Evolutionary conservation across 2,888 invertebrate species (phyloP).

Genomic region (Dynastes grantii): DNA sequence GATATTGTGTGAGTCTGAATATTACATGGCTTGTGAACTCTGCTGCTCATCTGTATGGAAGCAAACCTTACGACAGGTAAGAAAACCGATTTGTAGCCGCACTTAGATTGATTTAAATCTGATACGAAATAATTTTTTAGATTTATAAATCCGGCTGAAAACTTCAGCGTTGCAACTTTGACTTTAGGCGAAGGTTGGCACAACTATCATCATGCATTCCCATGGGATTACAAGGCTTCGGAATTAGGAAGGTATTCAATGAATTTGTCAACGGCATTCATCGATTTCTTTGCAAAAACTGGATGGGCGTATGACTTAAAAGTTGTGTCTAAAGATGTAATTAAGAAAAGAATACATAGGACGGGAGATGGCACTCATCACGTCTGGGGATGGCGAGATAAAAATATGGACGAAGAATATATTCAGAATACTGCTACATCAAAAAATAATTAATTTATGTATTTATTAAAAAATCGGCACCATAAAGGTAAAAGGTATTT

Average conservation of each 20-base stretch:
- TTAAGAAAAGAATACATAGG: conserved; percentile 80
- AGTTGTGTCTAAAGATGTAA: conserved; percentile 81
- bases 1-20: conserved; percentile 87
- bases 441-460: conserved; percentile 58
- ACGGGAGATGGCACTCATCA: conserved; percentile 85
- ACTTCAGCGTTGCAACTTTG: conserved; percentile 74
- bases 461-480: too few species aligned
- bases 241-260: conserved; percentile 82
- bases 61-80: conserved; percentile 83
- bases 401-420: conserved; percentile 73
- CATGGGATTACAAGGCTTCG: conserved; percentile 89
- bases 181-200: conserved; percentile 89
- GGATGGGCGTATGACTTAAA: conserved; percentile 93
- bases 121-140: conserved; percentile 6
- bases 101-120: too few species aligned
- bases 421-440: conserved; percentile 64
- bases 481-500: too few species aligned
- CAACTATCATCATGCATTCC: conserved; percentile 90
- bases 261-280: conserved; percentile 84
- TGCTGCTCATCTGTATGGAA: conserved; percentile 88
- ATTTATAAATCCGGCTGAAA: conserved; percentile 47
- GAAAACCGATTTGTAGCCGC: too few species aligned
- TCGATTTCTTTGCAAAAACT: conserved; percentile 86
- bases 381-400: conserved; percentile 88
- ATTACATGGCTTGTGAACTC: conserved; percentile 94